A percentile compares a stretch with the other conserved stretches of the same genome.
Evolutionary conservation across 2,888 invertebrate genomes (phyloP).

Genomic region (Himalopsyche japonica): DNA sequence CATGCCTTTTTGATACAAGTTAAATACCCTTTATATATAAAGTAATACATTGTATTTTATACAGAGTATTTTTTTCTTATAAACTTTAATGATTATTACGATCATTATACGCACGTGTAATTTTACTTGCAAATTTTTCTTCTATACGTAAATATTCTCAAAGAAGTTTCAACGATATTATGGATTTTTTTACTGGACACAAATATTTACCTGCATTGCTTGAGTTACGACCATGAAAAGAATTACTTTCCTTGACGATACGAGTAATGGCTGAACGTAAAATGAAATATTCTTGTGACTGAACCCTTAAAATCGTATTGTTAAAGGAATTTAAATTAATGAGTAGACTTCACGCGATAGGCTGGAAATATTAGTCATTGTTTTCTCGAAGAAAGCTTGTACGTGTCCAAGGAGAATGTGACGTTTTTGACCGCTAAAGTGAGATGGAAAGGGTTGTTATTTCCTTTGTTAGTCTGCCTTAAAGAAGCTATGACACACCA

Average conservation of each 20-base stretch:
- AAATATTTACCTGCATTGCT: background rate
- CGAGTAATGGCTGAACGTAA: background rate
- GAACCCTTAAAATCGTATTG: background rate
- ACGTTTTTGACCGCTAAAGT: background rate
- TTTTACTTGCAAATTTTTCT: too few species aligned
- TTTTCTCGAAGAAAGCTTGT: background rate
- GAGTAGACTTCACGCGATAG: background rate
- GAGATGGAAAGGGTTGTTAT: background rate
- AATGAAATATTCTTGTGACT: background rate
- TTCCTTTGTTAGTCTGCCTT: background rate
- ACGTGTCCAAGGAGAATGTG: background rate
- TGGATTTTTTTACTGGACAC: background rate
- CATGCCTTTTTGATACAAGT: too few species aligned
- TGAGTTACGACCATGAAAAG: background rate
- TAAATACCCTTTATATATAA: too few species aligned
- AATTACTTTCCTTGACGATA: background rate
- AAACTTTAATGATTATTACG: too few species aligned
- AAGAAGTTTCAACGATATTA: background rate
- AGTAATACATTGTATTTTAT: too few species aligned
- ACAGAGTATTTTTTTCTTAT: too few species aligned
- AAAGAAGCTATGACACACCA: background rate
- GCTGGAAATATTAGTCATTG: background rate
- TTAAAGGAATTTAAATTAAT: background rate
- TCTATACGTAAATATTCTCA: too few species aligned
- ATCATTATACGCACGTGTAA: too few species aligned